Percentiles rank a stretch among this genome's conserved stretches.
Conservation (phyloP, 2,113 vertebrate species). For the Campylomormyrus tamandua region DNA sequence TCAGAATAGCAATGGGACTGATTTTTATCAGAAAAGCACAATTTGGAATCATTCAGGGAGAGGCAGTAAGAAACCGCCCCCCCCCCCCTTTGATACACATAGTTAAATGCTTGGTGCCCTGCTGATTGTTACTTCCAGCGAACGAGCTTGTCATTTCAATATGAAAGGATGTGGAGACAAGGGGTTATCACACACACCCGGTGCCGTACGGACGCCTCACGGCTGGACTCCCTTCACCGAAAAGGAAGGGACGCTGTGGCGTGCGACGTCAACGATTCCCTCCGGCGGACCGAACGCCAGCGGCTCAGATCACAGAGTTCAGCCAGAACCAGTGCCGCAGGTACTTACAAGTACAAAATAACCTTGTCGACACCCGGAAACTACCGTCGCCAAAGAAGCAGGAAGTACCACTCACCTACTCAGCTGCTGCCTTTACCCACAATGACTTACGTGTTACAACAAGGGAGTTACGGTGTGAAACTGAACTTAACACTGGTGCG, state of each 20-base stretch:
- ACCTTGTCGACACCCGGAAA: neutral
- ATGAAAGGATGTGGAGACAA: conserved; percentile 3
- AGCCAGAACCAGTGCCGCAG: neutral
- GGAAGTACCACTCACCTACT: neutral
- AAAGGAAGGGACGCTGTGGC: neutral
- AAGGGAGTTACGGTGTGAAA: neutral
- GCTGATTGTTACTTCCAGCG: conserved; percentile 16
- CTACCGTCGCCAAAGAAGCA: neutral
- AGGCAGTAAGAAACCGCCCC: neutral
- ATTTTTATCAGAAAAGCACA: conserved; percentile 3
- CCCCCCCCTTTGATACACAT: neutral
- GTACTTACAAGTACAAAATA: neutral
- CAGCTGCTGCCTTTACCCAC: neutral
- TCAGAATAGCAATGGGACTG: neutral
- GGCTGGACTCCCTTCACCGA: neutral
- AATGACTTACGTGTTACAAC: neutral
- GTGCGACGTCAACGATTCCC: neutral
- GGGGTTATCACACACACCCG: neutral
- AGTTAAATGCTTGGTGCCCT: neutral
- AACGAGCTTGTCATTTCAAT: conserved; percentile 9
- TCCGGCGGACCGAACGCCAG: too few relatives aligned
- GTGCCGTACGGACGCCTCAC: neutral
- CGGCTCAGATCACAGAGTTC: neutral
- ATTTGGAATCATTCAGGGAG: conserved; percentile 19
- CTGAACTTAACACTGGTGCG: neutral